These are phyloP conservation scores for Rhegmatorhina hoffmannsi DNA, from an alignment of 2,113 vertebrate genomes.

Conservation along the genomic window DNA sequence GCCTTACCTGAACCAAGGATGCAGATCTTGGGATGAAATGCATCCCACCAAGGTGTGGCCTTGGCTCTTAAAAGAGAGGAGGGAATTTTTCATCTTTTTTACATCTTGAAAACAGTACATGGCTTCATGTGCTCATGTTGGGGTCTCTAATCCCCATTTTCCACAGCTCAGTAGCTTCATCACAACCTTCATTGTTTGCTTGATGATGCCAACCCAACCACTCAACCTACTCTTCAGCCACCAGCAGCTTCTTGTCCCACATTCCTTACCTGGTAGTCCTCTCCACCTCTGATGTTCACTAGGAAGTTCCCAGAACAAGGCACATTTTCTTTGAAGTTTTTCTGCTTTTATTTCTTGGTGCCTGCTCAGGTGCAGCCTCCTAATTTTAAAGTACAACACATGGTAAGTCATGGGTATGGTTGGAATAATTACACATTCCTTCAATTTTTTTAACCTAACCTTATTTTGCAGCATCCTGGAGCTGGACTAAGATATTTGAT, in stretches of 20 bases:
- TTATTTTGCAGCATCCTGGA: not conserved
- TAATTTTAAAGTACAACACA: slow-evolving; percentile 9
- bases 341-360: not conserved
- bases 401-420: not conserved
- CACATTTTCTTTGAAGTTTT: not conserved
- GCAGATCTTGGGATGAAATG: not conserved
- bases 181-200: not conserved
- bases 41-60: not conserved
- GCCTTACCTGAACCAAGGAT: not conserved
- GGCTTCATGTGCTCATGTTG: not conserved
- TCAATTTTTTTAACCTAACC: not conserved
- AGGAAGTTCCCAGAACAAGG: not conserved
- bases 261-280: slow-evolving; percentile 39
- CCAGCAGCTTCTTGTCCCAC: not conserved
- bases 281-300: not conserved
- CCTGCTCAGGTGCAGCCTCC: slow-evolving; percentile 62
- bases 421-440: not conserved
- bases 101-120: not conserved
- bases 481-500: not conserved
- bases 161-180: not conserved
- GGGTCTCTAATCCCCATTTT: not conserved
- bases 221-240: not conserved
- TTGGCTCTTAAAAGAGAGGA: not conserved
- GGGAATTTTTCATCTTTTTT: not conserved
- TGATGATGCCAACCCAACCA: not conserved